Conservation (phyloP, 2,888 invertebrate genomes). For the Eupithecia insigniata region DNA sequence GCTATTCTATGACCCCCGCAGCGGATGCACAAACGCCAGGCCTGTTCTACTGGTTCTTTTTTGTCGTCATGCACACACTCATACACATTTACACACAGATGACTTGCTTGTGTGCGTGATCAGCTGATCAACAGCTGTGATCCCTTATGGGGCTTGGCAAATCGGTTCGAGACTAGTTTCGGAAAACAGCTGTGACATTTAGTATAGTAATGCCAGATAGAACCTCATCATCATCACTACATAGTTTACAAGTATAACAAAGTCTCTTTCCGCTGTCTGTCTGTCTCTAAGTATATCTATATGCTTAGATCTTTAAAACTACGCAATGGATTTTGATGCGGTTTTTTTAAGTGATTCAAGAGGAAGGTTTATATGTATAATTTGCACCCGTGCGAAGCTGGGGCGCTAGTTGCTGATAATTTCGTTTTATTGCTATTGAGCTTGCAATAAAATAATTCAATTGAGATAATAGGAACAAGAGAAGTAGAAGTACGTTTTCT, state of each 20-base stretch:
- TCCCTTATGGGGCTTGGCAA: conserved; percentile 55
- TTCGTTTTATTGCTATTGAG: neutral
- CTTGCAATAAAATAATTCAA: neutral
- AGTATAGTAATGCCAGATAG: conserved; percentile 21
- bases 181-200: conserved; percentile 34
- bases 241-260: no score
- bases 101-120: conserved; percentile 60
- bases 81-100: conserved; percentile 1
- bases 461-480: neutral
- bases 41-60: conserved; percentile 71
- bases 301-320: no score
- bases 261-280: no score
- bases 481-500: neutral
- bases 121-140: conserved; percentile 76
- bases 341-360: no score
- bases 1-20: conserved; percentile 48
- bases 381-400: no score
- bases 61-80: conserved; percentile 54
- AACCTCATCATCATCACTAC: no score
- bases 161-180: conserved; percentile 52
- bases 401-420: conserved; percentile 20
- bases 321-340: no score
- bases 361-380: no score
- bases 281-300: no score
- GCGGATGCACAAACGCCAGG: conserved; percentile 67